phyloP scores from a whole-genome alignment of 1,140 invertebrate genomes.

The Bombyx mandarina region DNA sequence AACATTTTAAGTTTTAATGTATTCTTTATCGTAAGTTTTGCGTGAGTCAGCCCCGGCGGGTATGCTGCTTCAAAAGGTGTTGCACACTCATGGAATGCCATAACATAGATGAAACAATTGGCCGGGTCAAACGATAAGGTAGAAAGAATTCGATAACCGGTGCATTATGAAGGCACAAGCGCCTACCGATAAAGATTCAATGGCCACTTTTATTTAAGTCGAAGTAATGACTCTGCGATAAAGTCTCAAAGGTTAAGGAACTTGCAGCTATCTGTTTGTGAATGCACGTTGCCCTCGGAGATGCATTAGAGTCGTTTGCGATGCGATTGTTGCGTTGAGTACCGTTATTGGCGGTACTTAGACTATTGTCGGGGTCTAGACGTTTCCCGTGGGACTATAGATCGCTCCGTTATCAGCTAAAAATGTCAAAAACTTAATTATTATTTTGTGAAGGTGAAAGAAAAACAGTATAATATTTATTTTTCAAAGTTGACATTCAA shows the following conservation, averaged over 20 bases:
- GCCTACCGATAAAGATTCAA: constrained; percentile 23
- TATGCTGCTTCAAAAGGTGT: not conserved
- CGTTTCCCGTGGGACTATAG: constrained; percentile 4
- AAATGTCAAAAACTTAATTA: no score
- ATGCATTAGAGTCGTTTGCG: constrained; percentile 42
- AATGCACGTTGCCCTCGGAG: constrained; percentile 37
- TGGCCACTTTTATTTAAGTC: constrained; percentile 18
- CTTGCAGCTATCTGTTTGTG: constrained; percentile 25
- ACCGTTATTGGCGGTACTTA: constrained; percentile 50
- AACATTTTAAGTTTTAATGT: no score
- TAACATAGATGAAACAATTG: constrained; percentile 20
- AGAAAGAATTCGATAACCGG: constrained; percentile 33
- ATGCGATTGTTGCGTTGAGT: constrained; percentile 35
- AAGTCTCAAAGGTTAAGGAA: constrained; percentile 48
- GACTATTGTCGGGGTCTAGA: constrained; percentile 18
- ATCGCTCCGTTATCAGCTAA: no score
- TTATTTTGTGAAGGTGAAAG: no score
- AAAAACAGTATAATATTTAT: no score
- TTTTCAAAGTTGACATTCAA: no score
- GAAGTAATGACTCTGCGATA: constrained; percentile 23
- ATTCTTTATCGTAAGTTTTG: no score
- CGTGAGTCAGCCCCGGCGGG: no score
- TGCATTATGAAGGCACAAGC: constrained; percentile 41
- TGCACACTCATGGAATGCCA: constrained; percentile 1
- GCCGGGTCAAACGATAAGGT: constrained; percentile 48